Conservation (phyloP, 2,888 invertebrate genomes). For the Acronicta aceris region DNA sequence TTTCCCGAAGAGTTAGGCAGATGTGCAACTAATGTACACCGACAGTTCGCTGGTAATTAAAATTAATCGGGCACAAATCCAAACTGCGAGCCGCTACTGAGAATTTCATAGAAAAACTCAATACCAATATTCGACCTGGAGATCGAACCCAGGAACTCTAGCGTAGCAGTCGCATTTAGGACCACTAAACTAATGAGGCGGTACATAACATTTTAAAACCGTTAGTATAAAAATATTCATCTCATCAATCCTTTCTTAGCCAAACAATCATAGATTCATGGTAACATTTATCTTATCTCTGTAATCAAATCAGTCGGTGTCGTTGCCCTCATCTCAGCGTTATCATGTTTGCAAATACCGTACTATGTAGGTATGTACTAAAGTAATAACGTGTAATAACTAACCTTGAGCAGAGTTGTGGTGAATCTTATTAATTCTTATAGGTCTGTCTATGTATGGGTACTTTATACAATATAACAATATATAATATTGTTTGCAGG, state of each 20-base stretch:
- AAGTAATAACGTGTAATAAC: constrained; percentile 29
- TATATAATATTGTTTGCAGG: too few species aligned
- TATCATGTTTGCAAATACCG: constrained; percentile 55
- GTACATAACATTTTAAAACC: too few species aligned
- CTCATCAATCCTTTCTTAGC: constrained; percentile 17
- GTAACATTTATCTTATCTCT: constrained; percentile 61
- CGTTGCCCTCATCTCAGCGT: constrained; percentile 68
- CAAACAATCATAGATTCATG: constrained; percentile 23
- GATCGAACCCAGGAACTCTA: too few species aligned
- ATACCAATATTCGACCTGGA: too few species aligned
- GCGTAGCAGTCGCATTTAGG: too few species aligned
- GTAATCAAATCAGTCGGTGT: constrained; percentile 65
- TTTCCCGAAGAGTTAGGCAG: too few species aligned
- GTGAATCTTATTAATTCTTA: constrained; percentile 14
- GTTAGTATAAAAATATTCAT: not conserved
- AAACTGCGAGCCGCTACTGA: too few species aligned
- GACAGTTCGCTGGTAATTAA: too few species aligned
- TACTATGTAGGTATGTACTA: constrained; percentile 16
- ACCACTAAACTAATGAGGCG: too few species aligned
- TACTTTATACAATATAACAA: not conserved
- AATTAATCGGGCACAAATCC: too few species aligned
- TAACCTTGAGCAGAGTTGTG: constrained; percentile 20
- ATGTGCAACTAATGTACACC: too few species aligned
- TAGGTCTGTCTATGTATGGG: not conserved
- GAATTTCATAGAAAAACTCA: too few species aligned